Evolutionary conservation across 2,113 vertebrate genomes (phyloP).

Genomic region (Xiphophorus couchianus): DNA sequence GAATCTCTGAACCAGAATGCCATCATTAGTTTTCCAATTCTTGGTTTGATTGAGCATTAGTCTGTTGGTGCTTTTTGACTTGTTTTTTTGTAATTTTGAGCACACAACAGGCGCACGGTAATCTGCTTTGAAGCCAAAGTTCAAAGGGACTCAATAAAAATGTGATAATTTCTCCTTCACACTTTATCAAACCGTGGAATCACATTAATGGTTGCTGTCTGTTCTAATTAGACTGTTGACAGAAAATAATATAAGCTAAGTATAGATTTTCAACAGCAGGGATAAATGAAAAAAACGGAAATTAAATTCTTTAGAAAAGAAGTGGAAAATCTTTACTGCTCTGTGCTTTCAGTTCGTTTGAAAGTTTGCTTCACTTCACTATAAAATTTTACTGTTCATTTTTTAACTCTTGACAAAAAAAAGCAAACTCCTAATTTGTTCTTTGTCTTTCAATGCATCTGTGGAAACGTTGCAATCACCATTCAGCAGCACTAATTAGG

Average conservation of each 20-base stretch:
- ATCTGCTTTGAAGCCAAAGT: slow-evolving; percentile 54
- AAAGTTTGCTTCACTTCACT: neutral
- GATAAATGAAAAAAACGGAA: neutral
- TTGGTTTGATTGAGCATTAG: slow-evolving; percentile 13
- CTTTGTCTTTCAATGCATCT: neutral
- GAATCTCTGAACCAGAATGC: slow-evolving; percentile 10
- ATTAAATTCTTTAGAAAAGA: neutral
- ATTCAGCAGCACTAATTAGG: neutral
- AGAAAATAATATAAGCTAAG: slow-evolving; percentile 20
- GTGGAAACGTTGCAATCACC: neutral
- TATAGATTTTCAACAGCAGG: neutral
- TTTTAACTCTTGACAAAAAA: neutral
- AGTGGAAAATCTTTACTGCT: neutral
- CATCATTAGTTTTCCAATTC: slow-evolving; percentile 16
- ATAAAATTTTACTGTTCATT: neutral
- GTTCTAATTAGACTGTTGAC: slow-evolving; percentile 14
- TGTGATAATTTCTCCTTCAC: slow-evolving; percentile 2
- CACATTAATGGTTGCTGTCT: slow-evolving; percentile 9
- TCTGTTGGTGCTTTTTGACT: slow-evolving; percentile 29
- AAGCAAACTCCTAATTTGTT: neutral
- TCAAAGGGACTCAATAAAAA: slow-evolving; percentile 43
- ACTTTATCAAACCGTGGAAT: slow-evolving; percentile 35
- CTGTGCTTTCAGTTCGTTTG: neutral
- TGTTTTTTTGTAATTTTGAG: slow-evolving; percentile 13
- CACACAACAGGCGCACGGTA: slow-evolving; percentile 21